A percentile compares a stretch with the other conserved stretches of the same genome.
Conservation (phyloP, 2,888 invertebrate genomes). For the Diaphora mendica region DNA sequence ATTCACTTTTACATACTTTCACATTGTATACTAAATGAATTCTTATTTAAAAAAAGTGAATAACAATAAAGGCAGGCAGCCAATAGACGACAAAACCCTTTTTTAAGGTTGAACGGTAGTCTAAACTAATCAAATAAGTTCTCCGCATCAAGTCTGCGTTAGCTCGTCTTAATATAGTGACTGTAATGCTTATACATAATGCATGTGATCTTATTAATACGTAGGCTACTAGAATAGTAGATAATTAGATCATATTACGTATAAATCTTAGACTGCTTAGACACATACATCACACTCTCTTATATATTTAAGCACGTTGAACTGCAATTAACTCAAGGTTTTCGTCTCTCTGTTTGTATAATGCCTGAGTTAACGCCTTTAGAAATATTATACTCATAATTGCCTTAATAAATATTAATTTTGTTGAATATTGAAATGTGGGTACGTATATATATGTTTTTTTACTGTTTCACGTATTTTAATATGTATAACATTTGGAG, state of each 20-base stretch:
- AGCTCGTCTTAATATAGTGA: not conserved
- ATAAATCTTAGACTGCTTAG: not conserved
- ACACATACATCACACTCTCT: not conserved
- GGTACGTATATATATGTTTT: not conserved
- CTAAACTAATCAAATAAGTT: not conserved
- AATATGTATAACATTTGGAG: no score
- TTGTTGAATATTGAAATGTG: not conserved
- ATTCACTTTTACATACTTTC: not conserved
- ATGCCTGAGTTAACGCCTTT: not conserved
- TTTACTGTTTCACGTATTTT: no score
- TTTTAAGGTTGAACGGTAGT: not conserved
- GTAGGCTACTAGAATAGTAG: constrained; percentile 4
- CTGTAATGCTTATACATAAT: not conserved
- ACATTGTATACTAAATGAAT: no score
- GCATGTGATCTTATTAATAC: not conserved
- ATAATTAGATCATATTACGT: not conserved
- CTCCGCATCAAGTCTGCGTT: not conserved
- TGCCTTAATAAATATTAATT: not conserved
- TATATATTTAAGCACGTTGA: not conserved
- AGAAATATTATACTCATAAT: not conserved
- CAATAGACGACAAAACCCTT: not conserved
- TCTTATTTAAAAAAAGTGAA: no score
- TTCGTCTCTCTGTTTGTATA: not conserved
- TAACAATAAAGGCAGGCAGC: no score
- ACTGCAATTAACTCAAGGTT: constrained; percentile 2